Percentiles rank a stretch among this genome's conserved stretches.
phyloP scores from a whole-genome alignment of 35 echinoderm and acorn worm species.

The Apostichopus parvimensis region DNA sequence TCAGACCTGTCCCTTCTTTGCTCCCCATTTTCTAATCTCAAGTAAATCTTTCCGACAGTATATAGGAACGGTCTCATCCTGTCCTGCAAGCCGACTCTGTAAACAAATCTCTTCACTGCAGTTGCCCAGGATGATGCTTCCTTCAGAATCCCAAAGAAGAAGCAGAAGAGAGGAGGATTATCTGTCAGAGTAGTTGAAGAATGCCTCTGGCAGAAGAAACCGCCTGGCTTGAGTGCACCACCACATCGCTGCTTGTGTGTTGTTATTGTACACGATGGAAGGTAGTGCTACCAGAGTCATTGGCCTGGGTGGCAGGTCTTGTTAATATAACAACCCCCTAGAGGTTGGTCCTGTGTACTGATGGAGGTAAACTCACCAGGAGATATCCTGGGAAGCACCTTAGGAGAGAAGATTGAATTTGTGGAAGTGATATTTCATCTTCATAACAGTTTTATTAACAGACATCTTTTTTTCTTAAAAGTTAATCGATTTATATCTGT shows the following conservation, averaged over 20 bases:
- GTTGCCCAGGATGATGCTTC: too few relatives aligned
- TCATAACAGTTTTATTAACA: too few relatives aligned
- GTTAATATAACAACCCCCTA: not conserved
- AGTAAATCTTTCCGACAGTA: not conserved
- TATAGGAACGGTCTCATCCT: not conserved
- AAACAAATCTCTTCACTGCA: not conserved
- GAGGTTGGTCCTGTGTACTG: not conserved
- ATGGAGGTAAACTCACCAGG: not conserved
- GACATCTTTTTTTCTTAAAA: too few relatives aligned
- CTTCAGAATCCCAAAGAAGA: too few relatives aligned
- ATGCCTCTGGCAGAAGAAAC: too few relatives aligned
- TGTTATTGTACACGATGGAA: not conserved
- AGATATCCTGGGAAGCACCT: not conserved
- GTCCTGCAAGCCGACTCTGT: not conserved
- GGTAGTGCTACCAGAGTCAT: not conserved
- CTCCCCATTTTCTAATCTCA: not conserved
- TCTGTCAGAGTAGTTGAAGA: too few relatives aligned
- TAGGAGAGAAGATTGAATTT: not conserved
- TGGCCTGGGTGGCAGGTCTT: not conserved
- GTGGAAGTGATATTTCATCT: not conserved
- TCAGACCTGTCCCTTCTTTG: not conserved
- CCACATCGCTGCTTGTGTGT: too few relatives aligned
- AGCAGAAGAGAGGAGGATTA: too few relatives aligned
- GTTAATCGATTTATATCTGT: too few relatives aligned
- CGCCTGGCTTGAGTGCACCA: too few relatives aligned